Evolutionary conservation across 2,797 vertebrate species (phyloP).

Genomic region (Hoplostethus atlanticus): DNA sequence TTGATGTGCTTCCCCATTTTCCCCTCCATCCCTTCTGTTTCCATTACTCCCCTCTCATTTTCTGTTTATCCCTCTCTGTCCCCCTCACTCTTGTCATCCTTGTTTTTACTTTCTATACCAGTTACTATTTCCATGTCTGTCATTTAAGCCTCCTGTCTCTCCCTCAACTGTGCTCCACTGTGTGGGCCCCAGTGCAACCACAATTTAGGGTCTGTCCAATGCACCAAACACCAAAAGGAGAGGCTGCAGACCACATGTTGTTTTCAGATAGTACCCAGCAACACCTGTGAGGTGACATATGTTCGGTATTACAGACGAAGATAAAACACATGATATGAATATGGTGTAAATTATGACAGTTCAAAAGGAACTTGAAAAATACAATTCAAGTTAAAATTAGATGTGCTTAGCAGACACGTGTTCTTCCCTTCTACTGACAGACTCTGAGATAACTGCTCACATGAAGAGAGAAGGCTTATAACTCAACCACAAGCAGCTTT

Average conservation of each 20-base stretch:
- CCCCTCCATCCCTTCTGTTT: neutral
- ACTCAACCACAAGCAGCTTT: neutral
- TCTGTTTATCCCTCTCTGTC: neutral
- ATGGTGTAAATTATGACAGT: neutral
- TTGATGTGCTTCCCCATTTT: constrained; percentile 25
- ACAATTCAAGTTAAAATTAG: neutral
- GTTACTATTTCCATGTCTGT: constrained; percentile 17
- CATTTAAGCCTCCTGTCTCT: constrained; percentile 22
- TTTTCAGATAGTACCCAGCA: constrained; percentile 14
- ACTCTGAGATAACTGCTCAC: neutral
- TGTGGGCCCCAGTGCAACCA: constrained; percentile 3
- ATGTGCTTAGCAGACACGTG: neutral
- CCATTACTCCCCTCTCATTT: neutral
- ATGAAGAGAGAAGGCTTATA: neutral
- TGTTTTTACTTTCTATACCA: neutral
- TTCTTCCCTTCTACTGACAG: neutral
- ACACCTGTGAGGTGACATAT: constrained; percentile 43
- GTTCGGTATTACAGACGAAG: constrained; percentile 41
- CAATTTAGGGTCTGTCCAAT: constrained; percentile 8
- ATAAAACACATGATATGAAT: constrained; percentile 11
- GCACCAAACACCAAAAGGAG: constrained; percentile 27
- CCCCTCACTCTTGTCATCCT: neutral
- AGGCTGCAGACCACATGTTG: constrained; percentile 41
- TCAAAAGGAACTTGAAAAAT: constrained; percentile 23
- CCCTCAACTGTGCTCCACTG: neutral